Evolutionary conservation across 2,797 vertebrate species (phyloP), one percentile per base, ranked within the genome.

Genomic region (Otus scops): DNA sequence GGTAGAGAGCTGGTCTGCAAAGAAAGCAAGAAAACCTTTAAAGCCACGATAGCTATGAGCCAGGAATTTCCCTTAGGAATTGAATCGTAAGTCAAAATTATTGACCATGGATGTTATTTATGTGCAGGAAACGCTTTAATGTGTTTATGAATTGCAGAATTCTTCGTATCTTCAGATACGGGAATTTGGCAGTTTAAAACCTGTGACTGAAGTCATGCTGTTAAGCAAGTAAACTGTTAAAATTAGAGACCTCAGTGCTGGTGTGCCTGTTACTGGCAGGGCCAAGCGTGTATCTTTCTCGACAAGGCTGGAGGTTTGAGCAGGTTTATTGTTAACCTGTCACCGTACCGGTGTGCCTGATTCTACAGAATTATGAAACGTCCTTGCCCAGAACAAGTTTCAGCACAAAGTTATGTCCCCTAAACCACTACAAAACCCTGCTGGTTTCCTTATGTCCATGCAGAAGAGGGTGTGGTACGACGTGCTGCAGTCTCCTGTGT

Each of bases 41-140:
- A 99, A 98, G 99, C 99, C 92, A 99, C 99, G 0, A 99, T 99
- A 97, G 99, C 99, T 88, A 99, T 99, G 99, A 99, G 99, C 98
- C 99, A 99, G 97, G 99, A 99, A 76, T 99, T 99, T 92, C 99
- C 99, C 94, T 97, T 99, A 91, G 98, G 99, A 97, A 99, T 99
- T 7, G 99, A 99, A 97, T 99, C 98, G 99, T 99, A 98, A 99
- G 99, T 98, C 82, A 5, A 1, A 68, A 27, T 43, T 27, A 6
- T 15, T 36, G 34, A 19, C 75, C 5, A 0, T 1, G 22, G 28
- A 3, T 7, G 18, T n/a, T 22, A 0, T 6, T 45, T 15, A 4
- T 67, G 4, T 2, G 8, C 38, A 9, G 41, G 64, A 36, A 47
- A 21, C 13, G 16, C 27, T 36, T 5, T 6, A 7, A 7, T 1